phyloP scores from a whole-genome alignment of 2,113 vertebrate genomes.

The Ursus arctos region DNA sequence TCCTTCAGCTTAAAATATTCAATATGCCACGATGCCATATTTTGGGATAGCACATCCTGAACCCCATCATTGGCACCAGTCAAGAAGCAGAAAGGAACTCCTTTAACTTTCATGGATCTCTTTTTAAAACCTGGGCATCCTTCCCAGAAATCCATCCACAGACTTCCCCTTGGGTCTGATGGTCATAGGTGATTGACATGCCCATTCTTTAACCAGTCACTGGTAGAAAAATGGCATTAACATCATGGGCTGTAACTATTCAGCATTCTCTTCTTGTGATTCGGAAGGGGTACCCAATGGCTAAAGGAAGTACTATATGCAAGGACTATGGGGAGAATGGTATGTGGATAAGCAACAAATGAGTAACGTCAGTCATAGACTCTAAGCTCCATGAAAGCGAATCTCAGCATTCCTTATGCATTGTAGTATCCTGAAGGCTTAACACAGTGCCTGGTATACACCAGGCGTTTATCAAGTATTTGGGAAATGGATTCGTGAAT shows the following conservation, averaged over 20 bases:
- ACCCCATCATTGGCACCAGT: not conserved
- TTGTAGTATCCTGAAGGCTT: not conserved
- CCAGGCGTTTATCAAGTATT: not conserved
- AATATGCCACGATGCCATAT: not conserved
- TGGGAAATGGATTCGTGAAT: not conserved
- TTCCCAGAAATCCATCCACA: not conserved
- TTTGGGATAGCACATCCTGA: not conserved
- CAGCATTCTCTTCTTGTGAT: not conserved
- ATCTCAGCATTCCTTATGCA: not conserved
- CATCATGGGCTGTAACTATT: not conserved
- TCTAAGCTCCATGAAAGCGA: not conserved
- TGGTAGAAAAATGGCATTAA: not conserved
- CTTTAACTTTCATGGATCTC: not conserved
- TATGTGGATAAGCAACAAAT: not conserved
- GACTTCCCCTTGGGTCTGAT: not conserved
- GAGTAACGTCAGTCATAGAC: not conserved
- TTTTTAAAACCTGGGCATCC: not conserved
- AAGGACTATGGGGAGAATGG: not conserved
- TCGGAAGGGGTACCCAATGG: not conserved
- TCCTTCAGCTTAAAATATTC: not conserved
- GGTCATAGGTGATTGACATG: not conserved
- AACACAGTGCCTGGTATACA: not conserved
- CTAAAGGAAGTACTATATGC: not conserved
- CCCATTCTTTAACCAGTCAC: not conserved
- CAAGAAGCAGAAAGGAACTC: not conserved